phyloP scores from a whole-genome alignment of 2,113 vertebrate genomes.

The Lethenteron camtschaticum region DNA sequence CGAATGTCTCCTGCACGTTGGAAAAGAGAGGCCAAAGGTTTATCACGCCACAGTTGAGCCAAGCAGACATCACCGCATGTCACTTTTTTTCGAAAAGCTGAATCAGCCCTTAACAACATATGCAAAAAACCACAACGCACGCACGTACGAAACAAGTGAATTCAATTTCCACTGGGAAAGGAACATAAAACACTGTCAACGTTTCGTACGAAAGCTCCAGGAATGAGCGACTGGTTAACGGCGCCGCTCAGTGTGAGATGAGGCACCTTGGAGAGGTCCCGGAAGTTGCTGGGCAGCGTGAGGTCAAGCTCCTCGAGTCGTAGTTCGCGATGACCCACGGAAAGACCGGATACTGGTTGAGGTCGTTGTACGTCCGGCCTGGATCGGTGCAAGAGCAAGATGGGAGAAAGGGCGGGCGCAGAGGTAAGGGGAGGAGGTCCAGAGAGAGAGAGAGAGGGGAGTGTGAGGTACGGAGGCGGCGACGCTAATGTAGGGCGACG shows the following conservation, averaged over 20 bases:
- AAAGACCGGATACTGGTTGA: constrained; percentile 96
- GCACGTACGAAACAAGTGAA: constrained; percentile 6
- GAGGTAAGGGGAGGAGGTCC: not conserved
- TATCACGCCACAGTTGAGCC: no score
- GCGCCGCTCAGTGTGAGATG: constrained; percentile 7
- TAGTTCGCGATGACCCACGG: constrained; percentile 98
- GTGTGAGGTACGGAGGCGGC: not conserved
- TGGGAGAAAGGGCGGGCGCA: not conserved
- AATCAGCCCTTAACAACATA: not conserved
- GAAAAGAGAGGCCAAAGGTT: no score
- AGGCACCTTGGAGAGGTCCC: constrained; percentile 88
- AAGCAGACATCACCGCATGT: no score
- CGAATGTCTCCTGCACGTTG: no score
- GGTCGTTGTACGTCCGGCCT: constrained; percentile 82
- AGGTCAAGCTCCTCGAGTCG: constrained; percentile 74
- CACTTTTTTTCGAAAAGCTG: no score
- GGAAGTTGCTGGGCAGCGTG: constrained; percentile 89
- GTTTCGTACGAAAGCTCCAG: no score
- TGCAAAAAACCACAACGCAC: not conserved
- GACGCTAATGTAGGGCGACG: no score
- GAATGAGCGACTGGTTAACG: no score
- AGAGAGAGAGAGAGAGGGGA: not conserved
- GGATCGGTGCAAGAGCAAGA: constrained; percentile 4
- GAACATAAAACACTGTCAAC: not conserved
- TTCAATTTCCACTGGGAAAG: constrained; percentile 7